Evolutionary conservation across 2,113 vertebrate species (phyloP).

Genomic region (Cyanoderma ruficeps): DNA sequence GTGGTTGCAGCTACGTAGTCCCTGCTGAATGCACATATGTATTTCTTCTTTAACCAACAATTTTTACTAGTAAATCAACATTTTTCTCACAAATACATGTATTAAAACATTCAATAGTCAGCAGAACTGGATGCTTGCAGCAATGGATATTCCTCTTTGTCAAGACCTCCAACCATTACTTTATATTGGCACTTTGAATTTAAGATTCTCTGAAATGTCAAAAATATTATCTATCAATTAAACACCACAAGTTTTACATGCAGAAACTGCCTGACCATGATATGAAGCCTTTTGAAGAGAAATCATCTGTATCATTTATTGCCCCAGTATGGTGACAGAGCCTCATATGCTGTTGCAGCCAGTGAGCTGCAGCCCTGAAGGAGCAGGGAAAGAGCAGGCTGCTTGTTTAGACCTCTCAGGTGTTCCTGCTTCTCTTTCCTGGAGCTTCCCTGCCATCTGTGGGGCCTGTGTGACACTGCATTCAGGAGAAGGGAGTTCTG

Average conservation of each 20-base stretch:
- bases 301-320: neutral
- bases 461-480: neutral
- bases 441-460: neutral
- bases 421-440: neutral
- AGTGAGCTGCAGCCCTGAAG: neutral
- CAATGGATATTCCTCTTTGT: neutral
- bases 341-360: fast-evolving
- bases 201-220: neutral
- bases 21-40: neutral
- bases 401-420: neutral
- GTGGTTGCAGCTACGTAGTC: neutral
- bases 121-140: neutral
- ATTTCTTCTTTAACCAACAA: neutral
- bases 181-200: neutral
- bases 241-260: neutral
- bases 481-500: neutral
- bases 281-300: neutral
- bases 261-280: neutral
- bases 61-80: neutral
- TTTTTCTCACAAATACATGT: neutral
- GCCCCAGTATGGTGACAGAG: neutral
- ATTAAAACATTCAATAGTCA: neutral
- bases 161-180: neutral
- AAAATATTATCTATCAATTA: neutral
- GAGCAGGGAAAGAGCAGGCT: neutral